Evolutionary conservation across 2,797 vertebrate species (phyloP), one percentile per base, ranked within the genome.

Genomic region (Poeciliopsis presidionis): DNA sequence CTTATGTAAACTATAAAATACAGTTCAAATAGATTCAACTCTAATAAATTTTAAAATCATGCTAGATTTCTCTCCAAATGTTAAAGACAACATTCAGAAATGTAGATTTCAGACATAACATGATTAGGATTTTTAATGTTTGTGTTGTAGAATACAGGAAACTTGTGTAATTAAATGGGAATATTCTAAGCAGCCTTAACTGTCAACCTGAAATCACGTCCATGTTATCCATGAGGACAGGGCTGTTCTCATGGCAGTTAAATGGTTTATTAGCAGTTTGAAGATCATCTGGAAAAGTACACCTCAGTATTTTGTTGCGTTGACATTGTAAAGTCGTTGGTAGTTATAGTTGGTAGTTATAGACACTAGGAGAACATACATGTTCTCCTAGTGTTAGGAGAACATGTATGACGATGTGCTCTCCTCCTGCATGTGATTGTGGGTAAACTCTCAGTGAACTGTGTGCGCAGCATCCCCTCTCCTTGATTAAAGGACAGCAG

Each of bases 401-500:
- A 67, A 65, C 36, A 67, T 67, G 36, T 5, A 41, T 41, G 63
- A 13, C n/a, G 22, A 43, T 5, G n/a, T 45, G 33, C 65, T 49
- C 25, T 41, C n/a, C 5, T 30, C 36, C 28, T 13, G 74, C 55
- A 47, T 16, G 28, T 55, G 76, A 57, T 67, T 75, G 59, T 65
- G 81, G 53, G 59, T 76, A 72, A 83, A 79, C 77, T 83, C 63
- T 82, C 78, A 77, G 78, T 86, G 76, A 63, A 86, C 85, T 61
- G 36, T 65, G 45, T 81, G 89, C 81, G 72, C 67, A 30, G 43
- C 80, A 18, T 74, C 79, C 57, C 76, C 55, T 88, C 86, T 78
- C 88, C 72, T 81, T 89, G 82, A 90, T 93, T 89, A 88, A 88
- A 91, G 87, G 88, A 90, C 84, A 75, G 90, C 84, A 65, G 80